Percentiles rank a stretch among this genome's conserved stretches.
Evolutionary conservation across 2,797 vertebrate species (phyloP).

Genomic region (Coracias cyanogaster): DNA sequence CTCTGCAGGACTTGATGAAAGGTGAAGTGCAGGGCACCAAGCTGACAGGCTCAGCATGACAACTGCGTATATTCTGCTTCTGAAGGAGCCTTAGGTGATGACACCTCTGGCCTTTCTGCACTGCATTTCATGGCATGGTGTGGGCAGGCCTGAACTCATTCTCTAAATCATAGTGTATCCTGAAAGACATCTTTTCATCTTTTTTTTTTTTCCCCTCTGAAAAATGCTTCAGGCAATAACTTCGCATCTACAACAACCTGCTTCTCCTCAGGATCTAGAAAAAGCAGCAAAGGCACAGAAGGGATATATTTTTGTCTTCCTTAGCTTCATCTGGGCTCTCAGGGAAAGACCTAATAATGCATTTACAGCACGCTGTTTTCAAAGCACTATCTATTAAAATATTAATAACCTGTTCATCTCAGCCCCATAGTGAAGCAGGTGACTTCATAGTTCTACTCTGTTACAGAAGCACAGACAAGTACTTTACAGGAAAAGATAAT

Average conservation of each 20-base stretch:
- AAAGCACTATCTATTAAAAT: conserved; percentile 14
- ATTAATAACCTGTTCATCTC: conserved; percentile 3
- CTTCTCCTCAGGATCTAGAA: background rate
- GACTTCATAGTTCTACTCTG: background rate
- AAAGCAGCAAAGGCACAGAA: background rate
- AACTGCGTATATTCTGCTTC: background rate
- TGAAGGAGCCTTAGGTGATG: background rate
- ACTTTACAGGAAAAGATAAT: background rate
- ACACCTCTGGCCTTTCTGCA: background rate
- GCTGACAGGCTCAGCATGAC: background rate
- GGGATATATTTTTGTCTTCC: background rate
- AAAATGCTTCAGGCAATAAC: background rate
- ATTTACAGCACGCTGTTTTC: conserved; percentile 26
- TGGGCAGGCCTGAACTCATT: background rate
- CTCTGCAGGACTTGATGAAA: background rate
- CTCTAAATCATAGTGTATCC: background rate
- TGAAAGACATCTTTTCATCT: background rate
- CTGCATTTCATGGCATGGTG: background rate
- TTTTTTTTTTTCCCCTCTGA: background rate
- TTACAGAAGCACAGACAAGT: background rate
- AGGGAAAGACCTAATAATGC: background rate
- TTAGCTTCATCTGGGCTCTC: background rate
- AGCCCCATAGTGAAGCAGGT: background rate
- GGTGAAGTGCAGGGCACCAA: background rate
- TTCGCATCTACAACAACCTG: background rate